These are phyloP conservation scores for Crotalus horridus DNA, from an alignment of 2,113 vertebrate species.

Conservation along the genomic window DNA sequence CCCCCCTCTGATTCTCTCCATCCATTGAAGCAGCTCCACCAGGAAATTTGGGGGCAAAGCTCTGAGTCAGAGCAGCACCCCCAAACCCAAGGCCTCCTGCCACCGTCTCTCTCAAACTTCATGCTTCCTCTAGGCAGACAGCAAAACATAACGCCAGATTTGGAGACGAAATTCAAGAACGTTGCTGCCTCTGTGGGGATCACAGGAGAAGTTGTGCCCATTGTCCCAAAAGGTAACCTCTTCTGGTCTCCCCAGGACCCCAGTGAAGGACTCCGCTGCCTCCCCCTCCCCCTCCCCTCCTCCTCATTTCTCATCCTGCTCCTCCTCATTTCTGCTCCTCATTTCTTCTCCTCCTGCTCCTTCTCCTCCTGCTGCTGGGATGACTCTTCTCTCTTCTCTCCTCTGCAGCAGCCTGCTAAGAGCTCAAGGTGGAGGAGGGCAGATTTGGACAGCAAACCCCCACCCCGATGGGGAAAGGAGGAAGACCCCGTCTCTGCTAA, in stretches of 20 bases:
- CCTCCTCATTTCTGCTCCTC: neutral
- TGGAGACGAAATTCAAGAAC: fast-evolving
- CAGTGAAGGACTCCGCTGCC: no score
- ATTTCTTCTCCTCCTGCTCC: no score
- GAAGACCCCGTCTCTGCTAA: no score
- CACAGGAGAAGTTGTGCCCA: fast-evolving
- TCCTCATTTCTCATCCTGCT: neutral
- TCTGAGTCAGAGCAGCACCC: neutral
- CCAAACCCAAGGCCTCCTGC: neutral
- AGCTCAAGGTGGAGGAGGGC: no score
- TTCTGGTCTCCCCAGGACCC: neutral
- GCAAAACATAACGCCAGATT: fast-evolving
- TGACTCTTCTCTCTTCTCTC: no score
- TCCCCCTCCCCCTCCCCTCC: neutral
- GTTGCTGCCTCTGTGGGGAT: fast-evolving
- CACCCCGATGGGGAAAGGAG: fast-evolving
- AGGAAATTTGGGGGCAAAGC: no score
- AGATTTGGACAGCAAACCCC: no score
- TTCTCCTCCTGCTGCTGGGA: no score
- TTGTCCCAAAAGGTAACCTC: fast-evolving
- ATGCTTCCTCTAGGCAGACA: neutral
- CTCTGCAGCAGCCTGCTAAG: no score
- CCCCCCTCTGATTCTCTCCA: neutral
- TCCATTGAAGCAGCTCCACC: neutral
- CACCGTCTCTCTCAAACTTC: neutral